These are phyloP conservation scores for Picus viridis DNA, from an alignment of 2,797 vertebrate species.

Conservation along the genomic window DNA sequence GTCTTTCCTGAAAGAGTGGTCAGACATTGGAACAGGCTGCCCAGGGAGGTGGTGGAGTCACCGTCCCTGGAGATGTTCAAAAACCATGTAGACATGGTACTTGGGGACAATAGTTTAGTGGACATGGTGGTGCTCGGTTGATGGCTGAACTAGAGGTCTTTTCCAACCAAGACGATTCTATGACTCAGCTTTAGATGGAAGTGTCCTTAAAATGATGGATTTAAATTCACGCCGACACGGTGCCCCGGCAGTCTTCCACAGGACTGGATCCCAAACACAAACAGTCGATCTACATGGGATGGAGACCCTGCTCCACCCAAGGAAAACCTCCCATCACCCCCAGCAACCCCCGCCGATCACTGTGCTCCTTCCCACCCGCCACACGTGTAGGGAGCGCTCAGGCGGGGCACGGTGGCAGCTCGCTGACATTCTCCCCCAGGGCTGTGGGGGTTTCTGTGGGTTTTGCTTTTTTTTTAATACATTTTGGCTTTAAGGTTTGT, in stretches of 20 bases:
- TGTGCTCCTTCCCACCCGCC: neutral
- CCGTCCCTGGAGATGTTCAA: no score
- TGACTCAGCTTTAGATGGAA: no score
- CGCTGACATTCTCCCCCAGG: neutral
- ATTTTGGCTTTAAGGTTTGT: accelerated
- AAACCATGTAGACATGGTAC: no score
- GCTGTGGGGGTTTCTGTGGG: neutral
- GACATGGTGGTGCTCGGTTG: no score
- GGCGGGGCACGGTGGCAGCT: no score
- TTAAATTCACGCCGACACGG: neutral
- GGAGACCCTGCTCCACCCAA: neutral
- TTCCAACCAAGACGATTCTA: no score
- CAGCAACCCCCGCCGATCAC: neutral
- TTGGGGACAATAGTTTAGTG: no score
- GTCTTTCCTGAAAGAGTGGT: no score
- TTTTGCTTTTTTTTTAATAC: accelerated
- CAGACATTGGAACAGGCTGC: no score
- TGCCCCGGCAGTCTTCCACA: no score
- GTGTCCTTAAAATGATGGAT: neutral
- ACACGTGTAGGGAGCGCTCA: neutral
- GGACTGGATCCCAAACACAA: neutral
- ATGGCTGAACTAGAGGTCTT: no score
- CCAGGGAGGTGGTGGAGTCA: no score
- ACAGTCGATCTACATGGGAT: neutral
- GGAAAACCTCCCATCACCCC: neutral